Evolutionary conservation across 2,888 invertebrate species (phyloP).

Genomic region (Caradrina kadenii): DNA sequence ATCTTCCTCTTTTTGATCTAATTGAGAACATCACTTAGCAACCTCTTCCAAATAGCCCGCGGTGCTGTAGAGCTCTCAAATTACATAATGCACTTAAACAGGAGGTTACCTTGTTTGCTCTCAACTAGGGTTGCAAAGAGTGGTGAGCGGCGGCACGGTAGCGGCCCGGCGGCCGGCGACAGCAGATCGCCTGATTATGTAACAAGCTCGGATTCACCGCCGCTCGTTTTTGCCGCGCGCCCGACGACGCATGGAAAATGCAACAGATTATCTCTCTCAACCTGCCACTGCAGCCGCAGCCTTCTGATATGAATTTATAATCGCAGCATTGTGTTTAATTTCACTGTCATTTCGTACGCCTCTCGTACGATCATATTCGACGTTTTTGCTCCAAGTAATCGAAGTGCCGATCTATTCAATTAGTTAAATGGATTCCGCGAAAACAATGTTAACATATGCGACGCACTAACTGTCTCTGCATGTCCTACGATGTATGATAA

Average conservation of each 20-base stretch:
- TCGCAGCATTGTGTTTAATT: constrained; percentile 62
- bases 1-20: background rate
- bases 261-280: constrained; percentile 77
- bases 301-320: constrained; percentile 64
- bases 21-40: background rate
- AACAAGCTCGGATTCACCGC: constrained; percentile 75
- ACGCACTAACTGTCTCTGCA: constrained; percentile 25
- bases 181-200: constrained; percentile 77
- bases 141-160: constrained; percentile 42
- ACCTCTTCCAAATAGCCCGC: background rate
- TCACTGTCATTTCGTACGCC: constrained; percentile 54
- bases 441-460: constrained; percentile 25
- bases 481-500: constrained; percentile 28
- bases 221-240: constrained; percentile 66
- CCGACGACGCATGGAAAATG: constrained; percentile 68
- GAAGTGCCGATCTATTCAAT: constrained; percentile 60
- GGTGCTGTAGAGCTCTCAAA: background rate
- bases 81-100: background rate
- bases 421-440: constrained; percentile 58
- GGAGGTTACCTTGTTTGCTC: background rate
- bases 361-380: constrained; percentile 23
- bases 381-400: constrained; percentile 59
- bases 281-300: constrained; percentile 49
- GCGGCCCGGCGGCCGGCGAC: constrained; percentile 63
- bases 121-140: background rate